Conservation (phyloP, 92 coral and sea anemone genomes). For the Isaurus tuberculatus region DNA sequence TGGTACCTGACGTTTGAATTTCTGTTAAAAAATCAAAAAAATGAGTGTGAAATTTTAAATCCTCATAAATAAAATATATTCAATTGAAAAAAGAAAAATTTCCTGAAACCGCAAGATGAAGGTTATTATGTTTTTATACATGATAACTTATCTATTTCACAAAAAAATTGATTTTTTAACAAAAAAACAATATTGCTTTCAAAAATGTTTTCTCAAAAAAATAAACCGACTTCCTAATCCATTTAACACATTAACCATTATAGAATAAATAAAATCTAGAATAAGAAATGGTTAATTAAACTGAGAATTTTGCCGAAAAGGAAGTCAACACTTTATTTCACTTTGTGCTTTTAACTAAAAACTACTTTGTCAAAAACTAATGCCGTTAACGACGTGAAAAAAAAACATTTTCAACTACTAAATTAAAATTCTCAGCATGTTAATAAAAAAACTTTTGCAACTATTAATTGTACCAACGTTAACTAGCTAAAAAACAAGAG, state of each 20-base stretch:
- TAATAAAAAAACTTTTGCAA: neutral
- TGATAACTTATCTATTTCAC: neutral
- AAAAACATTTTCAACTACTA: neutral
- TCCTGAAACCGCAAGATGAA: neutral
- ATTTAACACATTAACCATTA: neutral
- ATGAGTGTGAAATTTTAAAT: too few species aligned
- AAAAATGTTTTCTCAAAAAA: neutral
- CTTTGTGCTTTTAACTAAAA: neutral
- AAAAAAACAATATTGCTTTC: neutral
- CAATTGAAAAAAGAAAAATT: too few species aligned
- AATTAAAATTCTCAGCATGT: neutral
- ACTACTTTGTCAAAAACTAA: neutral
- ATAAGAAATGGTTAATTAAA: neutral
- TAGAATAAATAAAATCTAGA: neutral
- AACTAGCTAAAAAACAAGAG: neutral
- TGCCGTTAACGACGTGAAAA: neutral
- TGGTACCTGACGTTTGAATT: too few species aligned
- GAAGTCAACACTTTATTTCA: neutral
- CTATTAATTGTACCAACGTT: neutral
- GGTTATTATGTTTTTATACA: neutral
- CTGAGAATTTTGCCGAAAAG: neutral
- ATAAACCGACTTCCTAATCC: neutral
- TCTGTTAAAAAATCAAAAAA: too few species aligned
- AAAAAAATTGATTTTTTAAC: neutral
- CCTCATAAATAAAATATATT: too few species aligned